A percentile compares a stretch with the other conserved stretches of the same genome.
These are phyloP conservation scores for Athalia cordata DNA, from an alignment of 2,888 invertebrate genomes.

Conservation along the genomic window DNA sequence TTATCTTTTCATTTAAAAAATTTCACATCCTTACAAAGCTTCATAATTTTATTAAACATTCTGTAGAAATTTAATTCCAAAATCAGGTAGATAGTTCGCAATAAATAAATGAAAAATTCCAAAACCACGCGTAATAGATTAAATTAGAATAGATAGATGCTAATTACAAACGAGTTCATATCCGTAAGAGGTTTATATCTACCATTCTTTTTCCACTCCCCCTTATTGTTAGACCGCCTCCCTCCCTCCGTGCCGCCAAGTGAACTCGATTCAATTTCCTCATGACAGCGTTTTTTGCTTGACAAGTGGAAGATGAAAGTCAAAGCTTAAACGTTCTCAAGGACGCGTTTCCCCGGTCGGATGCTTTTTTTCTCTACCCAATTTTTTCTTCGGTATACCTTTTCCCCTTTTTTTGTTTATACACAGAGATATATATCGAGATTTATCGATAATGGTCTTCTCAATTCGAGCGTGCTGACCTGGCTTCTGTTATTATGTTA, in stretches of 20 bases:
- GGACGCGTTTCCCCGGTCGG: neutral
- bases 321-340: conserved; percentile 34
- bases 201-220: neutral
- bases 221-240: neutral
- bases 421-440: too few relatives aligned
- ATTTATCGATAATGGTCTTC: too few relatives aligned
- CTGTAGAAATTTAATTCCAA: too few relatives aligned
- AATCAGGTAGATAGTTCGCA: too few relatives aligned
- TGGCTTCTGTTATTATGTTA: conserved; percentile 6
- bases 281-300: conserved; percentile 11
- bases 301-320: conserved; percentile 36
- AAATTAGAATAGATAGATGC: neutral
- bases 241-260: neutral
- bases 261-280: conserved; percentile 26
- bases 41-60: too few relatives aligned
- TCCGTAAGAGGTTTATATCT: neutral
- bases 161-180: neutral
- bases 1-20: too few relatives aligned
- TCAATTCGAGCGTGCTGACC: neutral
- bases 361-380: too few relatives aligned
- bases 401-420: neutral
- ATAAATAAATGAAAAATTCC: neutral
- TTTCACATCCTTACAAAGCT: too few relatives aligned
- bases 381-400: neutral
- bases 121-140: neutral